Evolutionary conservation across 2,113 vertebrate species (phyloP).

Genomic region (Sturnus vulgaris): DNA sequence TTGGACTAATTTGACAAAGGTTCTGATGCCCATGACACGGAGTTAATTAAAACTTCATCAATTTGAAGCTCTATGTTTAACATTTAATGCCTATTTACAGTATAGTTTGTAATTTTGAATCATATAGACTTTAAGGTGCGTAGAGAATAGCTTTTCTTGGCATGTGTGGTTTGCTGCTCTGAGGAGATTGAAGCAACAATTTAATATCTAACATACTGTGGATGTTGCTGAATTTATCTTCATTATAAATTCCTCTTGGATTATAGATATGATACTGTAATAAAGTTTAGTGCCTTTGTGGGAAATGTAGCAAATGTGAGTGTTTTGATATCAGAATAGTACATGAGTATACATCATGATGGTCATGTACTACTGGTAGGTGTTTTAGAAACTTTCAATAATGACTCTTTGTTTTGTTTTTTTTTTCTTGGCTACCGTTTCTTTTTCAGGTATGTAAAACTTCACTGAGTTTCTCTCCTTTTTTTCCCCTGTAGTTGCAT

Average conservation of each 20-base stretch:
- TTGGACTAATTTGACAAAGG: not conserved
- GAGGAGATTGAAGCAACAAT: not conserved
- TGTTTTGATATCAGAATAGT: not conserved
- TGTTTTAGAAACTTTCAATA: slow-evolving; percentile 59
- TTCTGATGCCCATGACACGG: not conserved
- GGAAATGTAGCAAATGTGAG: not conserved
- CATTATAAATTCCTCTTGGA: not conserved
- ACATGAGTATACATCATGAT: not conserved
- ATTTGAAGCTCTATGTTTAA: not conserved
- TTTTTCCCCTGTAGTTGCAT: slow-evolving; percentile 68
- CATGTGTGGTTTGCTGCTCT: not conserved
- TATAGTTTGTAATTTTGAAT: not conserved
- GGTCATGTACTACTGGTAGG: slow-evolving; percentile 30
- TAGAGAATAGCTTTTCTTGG: not conserved
- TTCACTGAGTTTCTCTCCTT: slow-evolving; percentile 73
- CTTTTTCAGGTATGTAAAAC: slow-evolving; percentile 84
- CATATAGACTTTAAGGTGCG: not conserved
- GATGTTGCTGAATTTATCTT: not conserved
- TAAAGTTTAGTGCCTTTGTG: not conserved
- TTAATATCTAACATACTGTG: not conserved
- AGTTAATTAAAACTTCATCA: not conserved
- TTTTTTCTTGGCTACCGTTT: slow-evolving; percentile 78
- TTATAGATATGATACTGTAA: not conserved
- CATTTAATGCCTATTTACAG: not conserved
- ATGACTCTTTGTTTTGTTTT: slow-evolving; percentile 59